Conservation (phyloP, 2,888 invertebrate species). For the Drosophila planitibia region DNA sequence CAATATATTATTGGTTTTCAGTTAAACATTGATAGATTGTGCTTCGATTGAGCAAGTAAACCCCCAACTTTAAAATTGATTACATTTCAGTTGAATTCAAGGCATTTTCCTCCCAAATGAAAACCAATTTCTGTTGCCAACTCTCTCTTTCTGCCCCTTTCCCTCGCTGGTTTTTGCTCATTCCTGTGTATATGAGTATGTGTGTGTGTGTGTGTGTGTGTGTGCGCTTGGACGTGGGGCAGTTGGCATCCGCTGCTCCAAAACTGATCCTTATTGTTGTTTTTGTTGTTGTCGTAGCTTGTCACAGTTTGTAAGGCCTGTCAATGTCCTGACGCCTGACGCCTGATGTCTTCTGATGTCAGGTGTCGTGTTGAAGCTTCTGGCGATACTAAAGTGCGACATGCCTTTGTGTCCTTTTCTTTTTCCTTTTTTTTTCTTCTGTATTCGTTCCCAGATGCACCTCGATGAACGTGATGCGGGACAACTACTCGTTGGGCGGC, state of each 20-base stretch:
- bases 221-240: constrained; percentile 8
- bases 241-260: constrained; percentile 34
- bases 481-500: constrained; percentile 87
- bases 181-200: neutral
- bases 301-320: constrained; percentile 38
- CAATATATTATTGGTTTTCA: neutral
- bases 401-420: constrained; percentile 42
- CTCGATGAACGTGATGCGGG: constrained; percentile 93
- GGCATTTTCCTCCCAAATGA: neutral
- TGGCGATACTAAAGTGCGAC: constrained; percentile 39
- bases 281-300: constrained; percentile 38
- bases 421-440: neutral
- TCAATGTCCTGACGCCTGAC: constrained; percentile 36
- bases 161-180: neutral
- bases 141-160: neutral
- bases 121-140: constrained; percentile 34
- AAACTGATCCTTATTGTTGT: constrained; percentile 10
- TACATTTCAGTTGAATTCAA: constrained; percentile 5
- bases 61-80: constrained; percentile 4
- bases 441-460: constrained; percentile 88
- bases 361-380: constrained; percentile 9
- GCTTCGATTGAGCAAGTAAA: neutral
- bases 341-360: constrained; percentile 8
- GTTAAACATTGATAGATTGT: neutral
- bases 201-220: constrained; percentile 14